Conservation (phyloP, 2,888 invertebrate species). For the Drosophila vallismaia region DNA sequence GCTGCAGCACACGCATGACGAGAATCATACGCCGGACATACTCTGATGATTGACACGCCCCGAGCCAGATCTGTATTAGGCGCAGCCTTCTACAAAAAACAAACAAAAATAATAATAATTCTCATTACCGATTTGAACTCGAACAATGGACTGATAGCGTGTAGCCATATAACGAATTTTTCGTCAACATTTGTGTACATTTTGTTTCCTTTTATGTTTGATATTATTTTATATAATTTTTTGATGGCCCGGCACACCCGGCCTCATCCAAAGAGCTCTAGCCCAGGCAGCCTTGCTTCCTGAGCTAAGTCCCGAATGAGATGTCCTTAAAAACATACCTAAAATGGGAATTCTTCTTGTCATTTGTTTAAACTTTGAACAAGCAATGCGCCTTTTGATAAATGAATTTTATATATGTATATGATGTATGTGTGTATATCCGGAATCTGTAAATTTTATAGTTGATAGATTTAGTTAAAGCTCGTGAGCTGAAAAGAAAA, state of each 20-base stretch:
- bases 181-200: conserved; percentile 57
- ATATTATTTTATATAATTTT: conserved; percentile 25
- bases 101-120: conserved; percentile 31
- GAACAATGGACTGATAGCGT: conserved; percentile 78
- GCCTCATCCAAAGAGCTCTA: conserved; percentile 64
- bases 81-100: conserved; percentile 29
- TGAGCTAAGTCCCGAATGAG: conserved; percentile 49
- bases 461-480: conserved; percentile 72
- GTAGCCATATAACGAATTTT: conserved; percentile 78
- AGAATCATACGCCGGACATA: conserved; percentile 83
- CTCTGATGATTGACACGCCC: conserved; percentile 82
- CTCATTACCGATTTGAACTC: conserved; percentile 71
- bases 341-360: conserved; percentile 49
- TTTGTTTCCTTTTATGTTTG: conserved; percentile 48
- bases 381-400: conserved; percentile 55
- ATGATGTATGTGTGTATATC: conserved; percentile 40
- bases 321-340: conserved; percentile 58
- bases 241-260: conserved; percentile 13
- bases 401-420: conserved; percentile 42
- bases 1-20: conserved; percentile 85
- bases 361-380: conserved; percentile 48
- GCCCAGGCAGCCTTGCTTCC: conserved; percentile 54
- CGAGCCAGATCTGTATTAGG: conserved; percentile 75
- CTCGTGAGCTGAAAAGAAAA: conserved; percentile 14
- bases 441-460: conserved; percentile 67